phyloP scores from a whole-genome alignment of 2,888 invertebrate genomes.

The Scaptomyza flava region DNA sequence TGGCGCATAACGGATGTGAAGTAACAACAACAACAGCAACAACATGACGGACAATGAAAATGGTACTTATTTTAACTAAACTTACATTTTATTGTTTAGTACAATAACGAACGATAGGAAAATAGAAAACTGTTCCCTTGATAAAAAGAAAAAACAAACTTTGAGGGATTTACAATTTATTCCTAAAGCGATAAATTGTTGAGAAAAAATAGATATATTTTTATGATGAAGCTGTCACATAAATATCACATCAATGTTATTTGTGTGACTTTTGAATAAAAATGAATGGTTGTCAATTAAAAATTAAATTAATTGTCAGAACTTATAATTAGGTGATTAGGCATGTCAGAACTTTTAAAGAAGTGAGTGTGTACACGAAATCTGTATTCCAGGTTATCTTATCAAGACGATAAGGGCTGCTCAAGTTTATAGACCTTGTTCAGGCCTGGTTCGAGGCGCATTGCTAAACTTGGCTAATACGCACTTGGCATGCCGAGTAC shows the following conservation, averaged over 20 bases:
- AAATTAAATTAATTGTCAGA: too few species aligned
- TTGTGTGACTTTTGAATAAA: too few species aligned
- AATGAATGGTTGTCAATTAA: too few species aligned
- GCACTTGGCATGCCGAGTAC: slow-evolving; percentile 6
- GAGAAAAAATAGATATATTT: too few species aligned
- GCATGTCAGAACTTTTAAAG: slow-evolving; percentile 18
- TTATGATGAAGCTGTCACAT: too few species aligned
- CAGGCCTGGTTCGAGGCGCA: slow-evolving; percentile 1
- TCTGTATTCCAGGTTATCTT: slow-evolving; percentile 40
- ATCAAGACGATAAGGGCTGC: slow-evolving; percentile 29
- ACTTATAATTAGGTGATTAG: slow-evolving; percentile 46
- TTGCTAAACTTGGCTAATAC: slow-evolving; percentile 20
- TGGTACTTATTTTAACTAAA: slow-evolving; percentile 41
- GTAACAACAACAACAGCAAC: slow-evolving; percentile 23
- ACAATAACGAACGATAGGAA: not conserved
- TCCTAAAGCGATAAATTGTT: too few species aligned
- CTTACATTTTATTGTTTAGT: not conserved
- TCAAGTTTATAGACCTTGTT: slow-evolving; percentile 17
- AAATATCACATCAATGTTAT: too few species aligned
- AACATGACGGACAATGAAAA: slow-evolving; percentile 67
- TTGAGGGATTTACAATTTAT: not conserved
- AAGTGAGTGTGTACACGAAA: slow-evolving; percentile 8
- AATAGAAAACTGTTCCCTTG: not conserved
- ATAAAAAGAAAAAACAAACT: not conserved
- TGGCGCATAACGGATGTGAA: slow-evolving; percentile 67